Base-by-base conservation (phyloP, 1,140 invertebrate species). In the Elymnias hypermnestra region DNA sequence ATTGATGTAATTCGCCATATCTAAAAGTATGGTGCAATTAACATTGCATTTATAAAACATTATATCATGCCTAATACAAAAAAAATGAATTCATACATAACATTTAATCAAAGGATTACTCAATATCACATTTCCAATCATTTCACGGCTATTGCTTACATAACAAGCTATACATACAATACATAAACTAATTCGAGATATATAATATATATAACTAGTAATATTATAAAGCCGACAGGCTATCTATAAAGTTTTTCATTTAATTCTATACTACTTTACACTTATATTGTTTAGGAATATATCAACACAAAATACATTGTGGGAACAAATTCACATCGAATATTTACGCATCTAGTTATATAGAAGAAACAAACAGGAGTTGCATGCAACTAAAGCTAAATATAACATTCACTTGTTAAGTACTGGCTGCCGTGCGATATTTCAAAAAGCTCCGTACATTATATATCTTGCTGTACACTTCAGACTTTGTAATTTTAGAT, bases 91-190 rank as follows among this genome's bases (percentile, higher is more conserved):
- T 41, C 26, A 42, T 41, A n/a, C n/a, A n/a, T n/a, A n/a, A 39
- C 26, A 12, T 35, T 38, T 39, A 13, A 6, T 48, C 40, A 44
- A 49, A 35, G 13, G 43, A 59, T 60, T 55, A 61, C 52, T 65
- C 59, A 72, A 63, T 72, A 77, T 72, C 69, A 73, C 70, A 72
- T 68, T 63, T 72, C 58, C 63, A 68, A 72, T 70, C 53, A 52
- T 57, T 67, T 65, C 54, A 36, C 49, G 26, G 61, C 53, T 64
- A 61, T 55, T 57, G 53, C 54, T 63, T 60, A 50, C 15, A 60
- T 39, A 61, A 56, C 57, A 47, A 56, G 38, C 49, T 63, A 67
- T 59, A 62, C 53, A 53, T 68, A 63, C 29, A 63, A 31, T 37
- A 45, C 58, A 63, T 56, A 61, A 48, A 63, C 33, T 68, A 71